Base-by-base conservation (phyloP, 2,797 vertebrate genomes). In the Podarcis lilfordi region DNA sequence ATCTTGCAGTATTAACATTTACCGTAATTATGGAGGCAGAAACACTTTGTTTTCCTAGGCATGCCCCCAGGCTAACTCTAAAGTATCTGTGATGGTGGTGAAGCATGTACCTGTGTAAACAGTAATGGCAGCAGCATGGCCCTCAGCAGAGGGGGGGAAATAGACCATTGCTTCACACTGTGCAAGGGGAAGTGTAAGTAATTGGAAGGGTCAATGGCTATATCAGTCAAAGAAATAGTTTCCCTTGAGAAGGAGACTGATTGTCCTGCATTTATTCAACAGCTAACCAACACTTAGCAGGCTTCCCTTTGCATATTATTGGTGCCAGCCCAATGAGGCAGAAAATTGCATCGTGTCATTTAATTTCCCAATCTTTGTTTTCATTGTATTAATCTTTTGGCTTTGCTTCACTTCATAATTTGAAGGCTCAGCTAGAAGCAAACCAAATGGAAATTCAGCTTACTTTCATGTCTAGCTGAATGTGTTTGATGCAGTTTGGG, bases 301-400 rank as follows among this genome's bases (percentile, higher is more conserved):
- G 91, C 95, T 96, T 96, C 94, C 95, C 95, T 97, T 95, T 96
- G 97, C 96, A 97, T 97, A 96, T 95, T 96, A 97, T 96, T 97
- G 97, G 97, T 97, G 97, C 96, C 97, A 97, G 97, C 96, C 96
- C 98, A 97, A 98, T 96, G 97, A 98, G 97, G 98, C 98, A 98
- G 98, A 98, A 98, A 99, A 99, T 98, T 98, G 97, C 97, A 97
- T 98, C 97, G 96, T 98, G 98, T 98, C 98, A 98, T 98, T 98
- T 98, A 98, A 98, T 98, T 98, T 97, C 97, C 97, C 96, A 97
- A 97, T 98, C 97, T 98, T 98, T 98, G 97, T 98, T 98, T 98
- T 98, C 97, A 98, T 97, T 98, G 97, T 97, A 98, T 98, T 98
- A 98, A 98, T 98, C 97, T 98, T 97, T 98, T 97, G 97, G 97